phyloP scores from a whole-genome alignment of 2,113 vertebrate species.

The Bagarius yarrelli region DNA sequence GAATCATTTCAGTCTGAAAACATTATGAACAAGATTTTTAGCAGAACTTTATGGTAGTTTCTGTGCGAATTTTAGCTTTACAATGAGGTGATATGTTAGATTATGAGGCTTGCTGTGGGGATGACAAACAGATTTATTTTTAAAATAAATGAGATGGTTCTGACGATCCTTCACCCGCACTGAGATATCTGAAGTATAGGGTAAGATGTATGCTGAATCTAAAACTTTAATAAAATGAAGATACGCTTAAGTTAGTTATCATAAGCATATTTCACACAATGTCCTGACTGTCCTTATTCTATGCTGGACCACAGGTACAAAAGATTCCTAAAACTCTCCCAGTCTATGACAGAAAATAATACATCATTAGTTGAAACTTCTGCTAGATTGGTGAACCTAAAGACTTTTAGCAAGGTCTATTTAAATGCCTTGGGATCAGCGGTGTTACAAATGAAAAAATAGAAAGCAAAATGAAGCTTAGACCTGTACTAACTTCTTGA shows the following conservation, averaged over 20 bases:
- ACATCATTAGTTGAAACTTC: not conserved
- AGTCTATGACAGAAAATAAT: slow-evolving; percentile 14
- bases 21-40: not conserved
- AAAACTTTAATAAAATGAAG: not conserved
- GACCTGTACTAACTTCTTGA: slow-evolving; percentile 25
- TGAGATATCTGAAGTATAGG: not conserved
- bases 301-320: not conserved
- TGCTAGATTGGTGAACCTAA: not conserved
- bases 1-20: not conserved
- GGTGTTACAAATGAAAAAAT: slow-evolving; percentile 11
- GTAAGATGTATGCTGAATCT: not conserved
- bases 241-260: not conserved
- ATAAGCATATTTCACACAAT: not conserved
- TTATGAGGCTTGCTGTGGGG: not conserved
- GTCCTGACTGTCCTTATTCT: not conserved
- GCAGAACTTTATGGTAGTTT: not conserved
- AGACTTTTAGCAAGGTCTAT: not conserved
- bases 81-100: not conserved
- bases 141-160: not conserved
- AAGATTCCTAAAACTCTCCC: not conserved
- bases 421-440: slow-evolving; percentile 15
- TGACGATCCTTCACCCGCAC: not conserved
- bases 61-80: not conserved
- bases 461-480: slow-evolving; percentile 27
- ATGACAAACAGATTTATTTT: not conserved